Conservation (phyloP, 1,140 invertebrate genomes). For the Cyphomyrmex costatus region DNA sequence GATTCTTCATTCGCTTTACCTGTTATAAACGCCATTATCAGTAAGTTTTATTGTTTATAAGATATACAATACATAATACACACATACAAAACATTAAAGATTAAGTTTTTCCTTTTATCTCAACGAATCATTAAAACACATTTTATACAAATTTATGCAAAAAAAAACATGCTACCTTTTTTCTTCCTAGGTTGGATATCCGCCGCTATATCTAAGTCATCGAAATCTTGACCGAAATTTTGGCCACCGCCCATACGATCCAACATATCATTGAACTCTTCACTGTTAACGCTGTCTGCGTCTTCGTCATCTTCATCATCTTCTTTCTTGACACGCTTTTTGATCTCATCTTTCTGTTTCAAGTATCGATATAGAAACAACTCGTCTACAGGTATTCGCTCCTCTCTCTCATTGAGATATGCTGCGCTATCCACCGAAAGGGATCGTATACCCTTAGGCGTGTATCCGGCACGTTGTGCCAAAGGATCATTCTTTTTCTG, state of each 20-base stretch:
- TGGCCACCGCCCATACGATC: slow-evolving; percentile 88
- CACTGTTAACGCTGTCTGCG: slow-evolving; percentile 93
- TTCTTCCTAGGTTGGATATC: slow-evolving; percentile 84
- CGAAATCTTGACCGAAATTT: slow-evolving; percentile 88
- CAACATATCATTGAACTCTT: slow-evolving; percentile 95
- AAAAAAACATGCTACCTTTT: slow-evolving; percentile 76
- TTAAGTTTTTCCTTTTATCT: neutral
- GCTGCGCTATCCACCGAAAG: slow-evolving; percentile 90
- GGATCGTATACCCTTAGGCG: slow-evolving; percentile 88
- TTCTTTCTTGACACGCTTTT: slow-evolving; percentile 78
- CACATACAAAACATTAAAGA: slow-evolving; percentile 15
- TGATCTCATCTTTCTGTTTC: slow-evolving; percentile 76
- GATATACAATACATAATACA: neutral
- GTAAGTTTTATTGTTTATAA: neutral
- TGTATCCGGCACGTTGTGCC: slow-evolving; percentile 87
- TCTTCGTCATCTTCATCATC: slow-evolving; percentile 88
- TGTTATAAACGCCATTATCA: slow-evolving; percentile 22
- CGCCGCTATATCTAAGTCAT: slow-evolving; percentile 87
- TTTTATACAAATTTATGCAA: slow-evolving; percentile 20
- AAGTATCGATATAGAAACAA: slow-evolving; percentile 92
- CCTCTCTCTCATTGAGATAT: slow-evolving; percentile 90
- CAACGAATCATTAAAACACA: neutral
- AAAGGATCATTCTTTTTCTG: slow-evolving; percentile 81
- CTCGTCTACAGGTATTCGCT: slow-evolving; percentile 93
- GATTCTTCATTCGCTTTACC: slow-evolving; percentile 79